Conservation (phyloP, 2,888 invertebrate species). For the Creontiades dilutus region DNA sequence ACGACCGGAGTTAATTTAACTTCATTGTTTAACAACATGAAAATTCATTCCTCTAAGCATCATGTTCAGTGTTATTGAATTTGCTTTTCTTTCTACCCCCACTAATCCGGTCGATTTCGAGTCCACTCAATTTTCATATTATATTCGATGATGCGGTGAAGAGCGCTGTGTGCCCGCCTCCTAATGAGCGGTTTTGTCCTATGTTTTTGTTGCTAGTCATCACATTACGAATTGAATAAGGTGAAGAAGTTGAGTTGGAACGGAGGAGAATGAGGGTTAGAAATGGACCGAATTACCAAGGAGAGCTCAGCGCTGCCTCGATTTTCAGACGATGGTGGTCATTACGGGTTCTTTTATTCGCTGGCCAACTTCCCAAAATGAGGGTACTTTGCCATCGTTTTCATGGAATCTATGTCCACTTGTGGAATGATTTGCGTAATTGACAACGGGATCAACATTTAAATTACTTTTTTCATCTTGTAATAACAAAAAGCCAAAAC, state of each 20-base stretch:
- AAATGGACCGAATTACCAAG: constrained; percentile 28
- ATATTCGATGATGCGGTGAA: constrained; percentile 10
- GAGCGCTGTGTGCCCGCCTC: neutral
- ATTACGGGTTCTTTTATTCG: neutral
- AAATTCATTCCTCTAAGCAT: no score
- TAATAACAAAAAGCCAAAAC: no score
- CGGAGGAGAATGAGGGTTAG: neutral
- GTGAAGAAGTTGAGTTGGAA: neutral
- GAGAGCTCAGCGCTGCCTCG: neutral
- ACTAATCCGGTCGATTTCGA: neutral
- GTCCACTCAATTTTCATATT: constrained; percentile 30
- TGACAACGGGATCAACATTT: no score
- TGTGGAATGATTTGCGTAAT: no score
- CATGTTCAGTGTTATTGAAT: no score
- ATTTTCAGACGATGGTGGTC: neutral
- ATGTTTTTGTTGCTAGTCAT: constrained; percentile 40
- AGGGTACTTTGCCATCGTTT: neutral
- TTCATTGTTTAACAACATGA: no score
- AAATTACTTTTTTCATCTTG: no score
- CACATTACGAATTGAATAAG: neutral
- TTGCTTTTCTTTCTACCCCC: no score
- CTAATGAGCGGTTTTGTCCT: constrained; percentile 37
- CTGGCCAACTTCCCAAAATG: neutral
- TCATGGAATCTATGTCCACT: neutral
- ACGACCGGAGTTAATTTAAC: no score